phyloP scores from a whole-genome alignment of 2,888 invertebrate species.

The Lasioglossum malachurum region DNA sequence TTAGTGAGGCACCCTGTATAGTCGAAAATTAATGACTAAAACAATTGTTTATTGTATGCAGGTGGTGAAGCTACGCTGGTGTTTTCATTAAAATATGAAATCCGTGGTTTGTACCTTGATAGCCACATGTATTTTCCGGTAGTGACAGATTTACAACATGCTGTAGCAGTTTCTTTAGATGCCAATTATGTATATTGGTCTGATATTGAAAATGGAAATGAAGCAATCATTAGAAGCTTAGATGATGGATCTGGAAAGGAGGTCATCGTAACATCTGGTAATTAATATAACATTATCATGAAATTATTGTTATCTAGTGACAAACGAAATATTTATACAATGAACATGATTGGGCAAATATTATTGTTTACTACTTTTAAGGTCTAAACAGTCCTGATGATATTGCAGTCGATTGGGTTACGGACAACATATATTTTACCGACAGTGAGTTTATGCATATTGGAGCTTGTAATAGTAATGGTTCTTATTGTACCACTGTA shows the following conservation, averaged over 20 bases:
- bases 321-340: constrained; percentile 13
- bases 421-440: constrained; percentile 93
- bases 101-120: constrained; percentile 88
- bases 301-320: not conserved
- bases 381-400: constrained; percentile 91
- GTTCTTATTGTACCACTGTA: constrained; percentile 88
- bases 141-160: constrained; percentile 86
- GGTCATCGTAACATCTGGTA: constrained; percentile 85
- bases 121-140: constrained; percentile 86
- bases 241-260: constrained; percentile 88
- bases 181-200: constrained; percentile 92
- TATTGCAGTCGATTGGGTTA: constrained; percentile 91
- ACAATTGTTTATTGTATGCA: constrained; percentile 72
- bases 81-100: constrained; percentile 89
- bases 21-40: not conserved
- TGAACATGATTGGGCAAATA: not conserved
- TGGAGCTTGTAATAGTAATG: constrained; percentile 90
- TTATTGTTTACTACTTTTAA: constrained; percentile 13
- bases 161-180: constrained; percentile 90
- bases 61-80: constrained; percentile 89
- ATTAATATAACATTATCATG: not conserved
- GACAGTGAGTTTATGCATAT: constrained; percentile 90
- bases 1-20: not conserved
- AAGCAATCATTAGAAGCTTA: constrained; percentile 89
- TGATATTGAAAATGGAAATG: constrained; percentile 89